Percentiles rank a stretch among this genome's conserved stretches.
Evolutionary conservation across 2,888 invertebrate genomes (phyloP).

Genomic region (Shargacucullia verbasci): DNA sequence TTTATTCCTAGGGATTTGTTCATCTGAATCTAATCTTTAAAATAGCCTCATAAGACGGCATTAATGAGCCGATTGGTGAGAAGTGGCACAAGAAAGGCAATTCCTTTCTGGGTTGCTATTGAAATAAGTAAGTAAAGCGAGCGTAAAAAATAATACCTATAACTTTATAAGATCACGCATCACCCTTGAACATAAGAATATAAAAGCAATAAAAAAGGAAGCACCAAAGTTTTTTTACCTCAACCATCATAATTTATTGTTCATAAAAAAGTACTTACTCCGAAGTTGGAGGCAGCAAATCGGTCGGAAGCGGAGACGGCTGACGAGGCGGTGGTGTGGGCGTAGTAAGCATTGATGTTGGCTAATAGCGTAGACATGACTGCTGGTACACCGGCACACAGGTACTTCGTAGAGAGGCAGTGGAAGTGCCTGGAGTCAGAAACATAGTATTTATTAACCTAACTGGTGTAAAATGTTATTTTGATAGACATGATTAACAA

Average conservation of each 20-base stretch:
- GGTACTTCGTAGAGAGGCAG: conserved; percentile 99
- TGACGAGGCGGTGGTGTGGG: conserved; percentile 98
- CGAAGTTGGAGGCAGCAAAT: conserved; percentile 99
- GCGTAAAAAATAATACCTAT: too few relatives aligned
- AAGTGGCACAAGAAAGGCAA: too few relatives aligned
- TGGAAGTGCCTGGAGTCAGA: conserved; percentile 95
- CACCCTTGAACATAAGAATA: background rate
- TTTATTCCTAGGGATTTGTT: too few relatives aligned
- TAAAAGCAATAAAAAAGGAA: background rate
- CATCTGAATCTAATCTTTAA: too few relatives aligned
- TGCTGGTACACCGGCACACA: conserved; percentile 99
- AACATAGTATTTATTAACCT: background rate
- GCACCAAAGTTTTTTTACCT: background rate
- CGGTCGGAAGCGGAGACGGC: conserved; percentile 99
- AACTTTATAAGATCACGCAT: background rate
- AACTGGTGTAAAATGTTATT: too few relatives aligned
- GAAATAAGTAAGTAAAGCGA: too few relatives aligned
- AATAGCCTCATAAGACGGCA: too few relatives aligned
- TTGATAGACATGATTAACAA: too few relatives aligned
- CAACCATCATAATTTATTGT: background rate
- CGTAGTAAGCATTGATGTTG: conserved; percentile 99
- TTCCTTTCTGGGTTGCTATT: too few relatives aligned
- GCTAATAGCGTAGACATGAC: conserved; percentile 99
- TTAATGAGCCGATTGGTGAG: too few relatives aligned
- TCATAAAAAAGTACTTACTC: conserved; percentile 91